Conservation (phyloP, 2,113 vertebrate genomes). For the Hymenochirus boettgeri region DNA sequence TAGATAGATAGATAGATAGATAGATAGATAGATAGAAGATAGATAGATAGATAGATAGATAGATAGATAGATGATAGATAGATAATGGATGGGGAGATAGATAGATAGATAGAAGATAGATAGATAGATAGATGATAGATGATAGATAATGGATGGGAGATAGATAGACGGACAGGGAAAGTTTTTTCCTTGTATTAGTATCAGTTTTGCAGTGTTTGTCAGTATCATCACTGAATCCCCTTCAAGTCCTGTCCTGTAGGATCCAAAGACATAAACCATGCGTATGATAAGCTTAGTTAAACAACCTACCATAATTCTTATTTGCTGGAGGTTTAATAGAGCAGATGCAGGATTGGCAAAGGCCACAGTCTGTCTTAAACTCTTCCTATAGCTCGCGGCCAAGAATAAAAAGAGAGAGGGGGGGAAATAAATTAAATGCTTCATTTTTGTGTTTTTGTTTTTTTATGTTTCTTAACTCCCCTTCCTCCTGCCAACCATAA, state of each 20-base stretch:
- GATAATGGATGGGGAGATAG: too few relatives aligned
- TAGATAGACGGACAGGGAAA: neutral
- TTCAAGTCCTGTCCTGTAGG: slow-evolving; percentile 62
- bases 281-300: slow-evolving; percentile 77
- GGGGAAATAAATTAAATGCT: slow-evolving; percentile 21
- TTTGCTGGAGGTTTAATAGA: slow-evolving; percentile 82
- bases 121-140: neutral
- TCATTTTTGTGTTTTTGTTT: slow-evolving; percentile 37
- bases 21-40: too few relatives aligned
- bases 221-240: neutral
- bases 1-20: too few relatives aligned
- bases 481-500: neutral
- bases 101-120: neutral
- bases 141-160: too few relatives aligned
- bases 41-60: too few relatives aligned
- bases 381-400: slow-evolving; percentile 63
- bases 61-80: too few relatives aligned
- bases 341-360: slow-evolving; percentile 79
- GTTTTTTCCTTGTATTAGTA: too few relatives aligned
- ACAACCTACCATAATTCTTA: slow-evolving; percentile 75
- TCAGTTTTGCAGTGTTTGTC: slow-evolving; percentile 50
- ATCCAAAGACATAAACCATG: slow-evolving; percentile 61
- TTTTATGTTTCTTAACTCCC: slow-evolving; percentile 34
- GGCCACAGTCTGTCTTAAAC: slow-evolving; percentile 67
- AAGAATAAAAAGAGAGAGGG: slow-evolving; percentile 49